phyloP scores from a whole-genome alignment of 2,797 vertebrate species.

The Pelobates cultripes region DNA sequence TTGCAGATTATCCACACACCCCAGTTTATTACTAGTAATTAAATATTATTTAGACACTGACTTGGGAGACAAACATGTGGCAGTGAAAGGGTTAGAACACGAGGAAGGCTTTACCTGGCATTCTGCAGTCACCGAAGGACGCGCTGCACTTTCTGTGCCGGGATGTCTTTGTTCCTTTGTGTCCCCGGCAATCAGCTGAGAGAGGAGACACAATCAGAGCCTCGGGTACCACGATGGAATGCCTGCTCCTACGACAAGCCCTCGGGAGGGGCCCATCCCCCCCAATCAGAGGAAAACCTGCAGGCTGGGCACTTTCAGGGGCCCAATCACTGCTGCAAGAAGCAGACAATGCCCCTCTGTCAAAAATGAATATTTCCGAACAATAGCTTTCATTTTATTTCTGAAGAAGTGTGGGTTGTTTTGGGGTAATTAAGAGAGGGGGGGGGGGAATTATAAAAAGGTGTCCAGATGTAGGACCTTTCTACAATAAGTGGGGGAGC shows the following conservation, averaged over 20 bases:
- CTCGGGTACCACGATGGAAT: constrained; percentile 4
- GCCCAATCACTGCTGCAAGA: neutral
- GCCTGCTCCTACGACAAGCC: constrained; percentile 21
- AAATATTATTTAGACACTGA: no score
- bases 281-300: neutral
- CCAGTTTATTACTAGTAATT: no score
- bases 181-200: neutral
- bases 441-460: no score
- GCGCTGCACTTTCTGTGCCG: neutral
- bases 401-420: neutral
- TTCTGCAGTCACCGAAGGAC: neutral
- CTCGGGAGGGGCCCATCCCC: constrained; percentile 21
- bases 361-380: no score
- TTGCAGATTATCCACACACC: no score
- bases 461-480: no score
- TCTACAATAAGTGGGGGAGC: no score
- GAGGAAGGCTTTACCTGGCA: constrained; percentile 29
- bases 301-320: constrained; percentile 28
- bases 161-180: constrained; percentile 40
- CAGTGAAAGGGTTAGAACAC: no score
- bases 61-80: no score
- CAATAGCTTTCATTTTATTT: neutral
- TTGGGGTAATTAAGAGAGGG: no score
- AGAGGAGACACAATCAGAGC: neutral
- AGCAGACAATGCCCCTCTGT: no score